Evolutionary conservation across 2,113 vertebrate genomes (phyloP).

Genomic region (Agapornis roseicollis): DNA sequence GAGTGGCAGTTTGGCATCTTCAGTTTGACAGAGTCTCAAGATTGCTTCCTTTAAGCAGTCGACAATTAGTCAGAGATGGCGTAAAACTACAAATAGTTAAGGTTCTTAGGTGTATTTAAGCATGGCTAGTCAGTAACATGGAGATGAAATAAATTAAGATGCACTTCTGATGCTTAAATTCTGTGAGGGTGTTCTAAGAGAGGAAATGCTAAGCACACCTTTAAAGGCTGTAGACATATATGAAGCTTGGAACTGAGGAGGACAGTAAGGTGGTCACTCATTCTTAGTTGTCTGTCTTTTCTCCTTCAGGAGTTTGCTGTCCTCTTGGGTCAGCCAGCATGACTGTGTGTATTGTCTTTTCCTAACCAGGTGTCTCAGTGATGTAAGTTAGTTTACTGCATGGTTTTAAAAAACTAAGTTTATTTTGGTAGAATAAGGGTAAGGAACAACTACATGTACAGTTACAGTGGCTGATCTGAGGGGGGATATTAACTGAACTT

Average conservation of each 20-base stretch:
- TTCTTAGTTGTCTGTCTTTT: neutral
- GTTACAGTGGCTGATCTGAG: neutral
- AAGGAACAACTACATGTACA: rapidly evolving
- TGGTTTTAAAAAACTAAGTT: neutral
- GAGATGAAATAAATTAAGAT: neutral
- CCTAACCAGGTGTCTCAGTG: neutral
- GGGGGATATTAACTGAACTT: neutral
- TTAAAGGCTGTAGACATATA: neutral
- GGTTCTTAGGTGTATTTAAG: neutral
- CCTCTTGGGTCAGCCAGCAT: neutral
- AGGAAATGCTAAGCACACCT: neutral
- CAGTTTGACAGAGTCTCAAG: neutral
- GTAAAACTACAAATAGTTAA: neutral
- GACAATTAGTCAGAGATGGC: neutral
- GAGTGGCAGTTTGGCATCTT: neutral
- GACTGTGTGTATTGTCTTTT: neutral
- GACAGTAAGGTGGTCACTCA: neutral
- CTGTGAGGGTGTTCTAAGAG: neutral
- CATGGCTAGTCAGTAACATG: neutral
- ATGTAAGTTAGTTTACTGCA: neutral
- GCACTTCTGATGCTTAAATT: neutral
- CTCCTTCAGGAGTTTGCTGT: neutral
- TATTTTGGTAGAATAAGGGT: neutral
- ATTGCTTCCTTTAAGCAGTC: neutral
- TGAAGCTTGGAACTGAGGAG: neutral